Conservation (phyloP, 2,888 invertebrate genomes). For the Polia nebulosa region DNA sequence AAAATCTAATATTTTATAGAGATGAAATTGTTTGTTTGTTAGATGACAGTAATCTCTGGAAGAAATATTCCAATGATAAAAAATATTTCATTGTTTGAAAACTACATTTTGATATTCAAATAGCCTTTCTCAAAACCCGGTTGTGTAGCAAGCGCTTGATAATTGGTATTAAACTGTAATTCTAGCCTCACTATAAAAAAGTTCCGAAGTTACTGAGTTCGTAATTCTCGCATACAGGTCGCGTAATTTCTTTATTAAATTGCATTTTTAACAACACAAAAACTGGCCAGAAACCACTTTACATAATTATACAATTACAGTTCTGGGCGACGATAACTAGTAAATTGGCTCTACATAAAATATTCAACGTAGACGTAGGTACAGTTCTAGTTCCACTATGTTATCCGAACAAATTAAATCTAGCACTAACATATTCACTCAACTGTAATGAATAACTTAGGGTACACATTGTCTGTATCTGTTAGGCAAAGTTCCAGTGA, state of each 20-base stretch:
- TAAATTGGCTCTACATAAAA: constrained; percentile 23
- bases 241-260: constrained; percentile 39
- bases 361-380: constrained; percentile 18
- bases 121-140: too few relatives aligned
- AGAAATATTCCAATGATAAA: too few relatives aligned
- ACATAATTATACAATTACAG: constrained; percentile 32
- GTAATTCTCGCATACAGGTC: constrained; percentile 3
- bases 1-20: too few relatives aligned
- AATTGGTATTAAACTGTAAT: too few relatives aligned
- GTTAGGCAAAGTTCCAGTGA: constrained; percentile 14
- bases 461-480: constrained; percentile 2
- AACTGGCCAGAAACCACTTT: constrained; percentile 3
- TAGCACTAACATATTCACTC: constrained; percentile 9
- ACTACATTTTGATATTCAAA: too few relatives aligned
- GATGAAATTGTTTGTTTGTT: too few relatives aligned
- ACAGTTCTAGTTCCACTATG: constrained; percentile 14
- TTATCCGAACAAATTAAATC: constrained; percentile 7
- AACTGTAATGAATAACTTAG: constrained; percentile 32
- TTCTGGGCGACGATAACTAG: constrained; percentile 3
- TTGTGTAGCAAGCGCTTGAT: too few relatives aligned
- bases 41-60: too few relatives aligned
- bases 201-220: neutral
- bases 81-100: too few relatives aligned
- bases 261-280: constrained; percentile 7
- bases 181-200: too few relatives aligned